Evolutionary conservation across 2,113 vertebrate genomes (phyloP).

Genomic region (Progne subis): DNA sequence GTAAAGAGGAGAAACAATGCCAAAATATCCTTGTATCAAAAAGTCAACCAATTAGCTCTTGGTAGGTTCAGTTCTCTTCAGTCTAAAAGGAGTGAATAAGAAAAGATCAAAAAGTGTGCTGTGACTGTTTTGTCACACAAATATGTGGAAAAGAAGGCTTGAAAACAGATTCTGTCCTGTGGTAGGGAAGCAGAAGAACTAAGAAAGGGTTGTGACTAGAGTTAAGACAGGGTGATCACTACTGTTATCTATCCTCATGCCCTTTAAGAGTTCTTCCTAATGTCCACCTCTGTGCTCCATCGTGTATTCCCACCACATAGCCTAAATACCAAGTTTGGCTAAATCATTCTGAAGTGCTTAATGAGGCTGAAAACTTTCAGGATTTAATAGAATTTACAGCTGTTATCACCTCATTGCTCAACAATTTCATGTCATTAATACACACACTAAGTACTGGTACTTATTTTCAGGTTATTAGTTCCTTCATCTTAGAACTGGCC

Average conservation of each 20-base stretch:
- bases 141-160: not conserved
- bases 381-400: not conserved
- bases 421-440: constrained; percentile 7
- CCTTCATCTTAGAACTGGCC: not conserved
- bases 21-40: not conserved
- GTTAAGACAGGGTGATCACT: not conserved
- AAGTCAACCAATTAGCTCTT: not conserved
- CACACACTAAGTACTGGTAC: not conserved
- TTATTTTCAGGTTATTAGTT: not conserved
- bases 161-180: not conserved
- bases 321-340: not conserved
- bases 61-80: not conserved
- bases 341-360: not conserved
- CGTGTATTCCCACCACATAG: not conserved
- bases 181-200: not conserved
- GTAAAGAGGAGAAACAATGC: not conserved
- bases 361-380: not conserved
- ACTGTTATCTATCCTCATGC: not conserved
- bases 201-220: not conserved
- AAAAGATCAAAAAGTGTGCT: not conserved
- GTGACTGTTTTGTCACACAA: not conserved
- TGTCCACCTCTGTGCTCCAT: not conserved
- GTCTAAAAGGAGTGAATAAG: not conserved
- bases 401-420: constrained; percentile 25
- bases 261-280: not conserved